Base-by-base conservation (phyloP, 2,797 vertebrate species). In the Sylvilagus floridanus region DNA sequence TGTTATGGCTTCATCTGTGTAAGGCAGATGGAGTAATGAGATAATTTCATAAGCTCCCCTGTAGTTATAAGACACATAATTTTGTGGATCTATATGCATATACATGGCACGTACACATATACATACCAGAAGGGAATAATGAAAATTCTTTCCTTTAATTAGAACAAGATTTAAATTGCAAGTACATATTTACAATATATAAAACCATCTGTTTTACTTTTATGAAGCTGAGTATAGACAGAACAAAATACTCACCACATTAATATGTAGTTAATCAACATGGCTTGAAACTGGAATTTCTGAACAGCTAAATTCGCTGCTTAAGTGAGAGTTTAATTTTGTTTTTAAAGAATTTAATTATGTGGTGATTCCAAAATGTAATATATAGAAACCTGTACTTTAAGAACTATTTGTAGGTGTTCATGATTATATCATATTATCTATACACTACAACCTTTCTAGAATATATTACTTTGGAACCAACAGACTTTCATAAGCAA, bases 401-500 rank as follows among this genome's bases (percentile, higher is more conserved):
- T n/a, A 71, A 22, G 12, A 86, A 57, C 47, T 16, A 28, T n/a
- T 81, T 54, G 75, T 60, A 75, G 3, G 26, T 30, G 9, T 10
- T 2, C 8, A n/a, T 82, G n/a, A 75, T 69, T 71, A 3, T 65
- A 83, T 78, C 47, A 57, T 6, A 54, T 77, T 9, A 82, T 89
- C 32, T 28, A 11, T 66, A 5, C 3, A 73, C 30, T 66, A 21
- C 52, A 26, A 22, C 42, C 6, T 79, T 89, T 82, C 28, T 17
- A 75, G 92, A 90, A 75, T n/a, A 47, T n/a, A 85, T 63, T 21
- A 69, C n/a, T 81, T 84, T 89, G 42, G 22, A 57, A 69, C 8
- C 5, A 35, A n/a, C 84, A 77, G 14, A 57, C 21, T 65, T 90
- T 28, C 24, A 87, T 57, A 69, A 30, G 21, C 21, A 87, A 82